These are phyloP conservation scores for Ctenochaetus hawaiiensis DNA, from an alignment of 2,797 vertebrate species.

Conservation along the genomic window DNA sequence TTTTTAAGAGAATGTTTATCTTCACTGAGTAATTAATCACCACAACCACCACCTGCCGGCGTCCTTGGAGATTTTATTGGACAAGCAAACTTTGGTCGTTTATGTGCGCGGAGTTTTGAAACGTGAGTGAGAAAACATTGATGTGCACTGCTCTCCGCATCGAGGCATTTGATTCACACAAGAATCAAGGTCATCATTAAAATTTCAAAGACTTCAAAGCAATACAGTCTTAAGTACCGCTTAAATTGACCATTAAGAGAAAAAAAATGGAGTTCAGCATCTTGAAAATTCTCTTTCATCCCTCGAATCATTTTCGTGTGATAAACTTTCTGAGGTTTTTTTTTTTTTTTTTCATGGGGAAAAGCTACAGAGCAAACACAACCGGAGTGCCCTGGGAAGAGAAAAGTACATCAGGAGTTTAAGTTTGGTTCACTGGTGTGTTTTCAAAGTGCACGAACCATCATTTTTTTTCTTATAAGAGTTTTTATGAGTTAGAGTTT, in stretches of 20 bases:
- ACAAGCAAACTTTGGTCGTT: constrained; percentile 46
- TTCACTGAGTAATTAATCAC: constrained; percentile 63
- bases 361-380: constrained; percentile 36
- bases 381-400: constrained; percentile 19
- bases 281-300: constrained; percentile 76
- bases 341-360: not conserved
- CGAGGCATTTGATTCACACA: constrained; percentile 60
- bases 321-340: constrained; percentile 52
- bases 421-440: constrained; percentile 36
- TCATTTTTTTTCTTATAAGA: not conserved
- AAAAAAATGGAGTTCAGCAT: constrained; percentile 27
- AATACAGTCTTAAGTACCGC: constrained; percentile 47
- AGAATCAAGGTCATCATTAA: constrained; percentile 78
- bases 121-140: constrained; percentile 34
- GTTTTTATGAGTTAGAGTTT: not conserved
- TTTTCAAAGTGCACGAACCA: constrained; percentile 19
- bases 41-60: constrained; percentile 43
- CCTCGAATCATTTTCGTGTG: constrained; percentile 56
- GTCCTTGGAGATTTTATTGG: constrained; percentile 70
- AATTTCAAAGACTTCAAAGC: constrained; percentile 78
- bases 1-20: constrained; percentile 58
- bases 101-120: constrained; percentile 31
- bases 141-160: constrained; percentile 33
- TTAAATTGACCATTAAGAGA: constrained; percentile 75
- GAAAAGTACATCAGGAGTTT: constrained; percentile 4